phyloP scores from a whole-genome alignment of 2,797 vertebrate species.

The Eutrigla gurnardus region DNA sequence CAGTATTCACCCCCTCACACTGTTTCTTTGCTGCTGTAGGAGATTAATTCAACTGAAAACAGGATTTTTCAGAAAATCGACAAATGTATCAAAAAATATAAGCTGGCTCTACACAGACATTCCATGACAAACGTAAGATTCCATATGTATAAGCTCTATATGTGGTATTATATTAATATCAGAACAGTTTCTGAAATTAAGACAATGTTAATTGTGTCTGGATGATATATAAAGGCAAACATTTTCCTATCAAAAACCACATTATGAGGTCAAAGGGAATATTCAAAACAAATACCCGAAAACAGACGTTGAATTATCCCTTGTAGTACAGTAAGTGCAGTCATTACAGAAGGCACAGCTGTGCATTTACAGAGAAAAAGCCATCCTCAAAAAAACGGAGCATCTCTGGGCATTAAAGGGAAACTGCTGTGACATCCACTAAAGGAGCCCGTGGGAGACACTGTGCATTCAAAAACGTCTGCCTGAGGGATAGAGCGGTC shows the following conservation, averaged over 20 bases:
- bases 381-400: slow-evolving; percentile 9
- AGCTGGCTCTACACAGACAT: neutral
- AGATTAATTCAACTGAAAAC: slow-evolving; percentile 3
- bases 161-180: neutral
- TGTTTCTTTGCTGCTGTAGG: slow-evolving; percentile 13
- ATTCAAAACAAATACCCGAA: neutral
- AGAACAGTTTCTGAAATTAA: neutral
- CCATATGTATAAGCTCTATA: neutral
- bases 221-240: neutral
- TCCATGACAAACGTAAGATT: neutral
- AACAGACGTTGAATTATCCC: neutral
- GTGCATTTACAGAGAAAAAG: neutral
- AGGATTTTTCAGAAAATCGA: neutral
- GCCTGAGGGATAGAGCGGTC: slow-evolving; percentile 59
- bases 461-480: slow-evolving; percentile 46
- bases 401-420: slow-evolving; percentile 12
- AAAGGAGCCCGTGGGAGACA: slow-evolving; percentile 23
- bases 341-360: slow-evolving; percentile 19
- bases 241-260: neutral
- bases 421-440: slow-evolving; percentile 25
- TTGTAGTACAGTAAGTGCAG: slow-evolving; percentile 6
- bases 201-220: neutral
- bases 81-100: neutral
- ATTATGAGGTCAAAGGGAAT: neutral
- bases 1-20: slow-evolving; percentile 6